phyloP scores from a whole-genome alignment of 2,797 vertebrate genomes.

The Halcyon leucocephala region DNA sequence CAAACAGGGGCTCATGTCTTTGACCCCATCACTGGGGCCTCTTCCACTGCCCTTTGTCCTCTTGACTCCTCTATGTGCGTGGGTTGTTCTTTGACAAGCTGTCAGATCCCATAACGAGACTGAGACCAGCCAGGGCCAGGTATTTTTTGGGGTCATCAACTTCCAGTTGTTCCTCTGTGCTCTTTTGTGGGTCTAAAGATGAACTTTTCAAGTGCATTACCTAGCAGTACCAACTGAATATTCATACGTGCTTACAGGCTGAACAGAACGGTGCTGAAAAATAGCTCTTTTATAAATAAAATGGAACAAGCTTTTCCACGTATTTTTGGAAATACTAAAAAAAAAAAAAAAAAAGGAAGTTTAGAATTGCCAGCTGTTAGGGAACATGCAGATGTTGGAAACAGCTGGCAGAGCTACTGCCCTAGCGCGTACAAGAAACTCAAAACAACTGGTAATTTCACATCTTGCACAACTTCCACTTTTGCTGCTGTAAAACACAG shows the following conservation, averaged over 20 bases:
- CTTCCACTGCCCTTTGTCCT: neutral
- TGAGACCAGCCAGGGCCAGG: neutral
- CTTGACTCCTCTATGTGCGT: neutral
- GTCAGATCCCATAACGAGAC: neutral
- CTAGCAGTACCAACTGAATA: neutral
- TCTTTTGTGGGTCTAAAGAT: neutral
- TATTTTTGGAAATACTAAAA: no score
- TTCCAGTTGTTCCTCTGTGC: accelerated
- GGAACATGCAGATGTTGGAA: slow-evolving; percentile 20
- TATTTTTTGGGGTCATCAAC: accelerated
- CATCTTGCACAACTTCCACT: neutral
- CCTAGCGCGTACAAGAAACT: neutral
- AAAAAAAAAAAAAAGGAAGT: neutral
- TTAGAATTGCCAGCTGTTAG: neutral
- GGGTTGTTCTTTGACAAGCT: neutral
- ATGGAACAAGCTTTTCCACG: no score
- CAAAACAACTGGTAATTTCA: neutral
- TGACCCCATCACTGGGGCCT: accelerated
- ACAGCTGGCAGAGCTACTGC: slow-evolving; percentile 3
- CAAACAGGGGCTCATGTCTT: neutral
- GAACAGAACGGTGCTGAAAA: neutral
- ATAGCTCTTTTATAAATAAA: neutral
- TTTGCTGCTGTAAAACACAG: neutral
- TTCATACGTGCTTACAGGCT: neutral
- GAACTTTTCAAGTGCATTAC: neutral